Conservation (phyloP, 64 coral and sea anemone genomes). For the Montipora capricornis region DNA sequence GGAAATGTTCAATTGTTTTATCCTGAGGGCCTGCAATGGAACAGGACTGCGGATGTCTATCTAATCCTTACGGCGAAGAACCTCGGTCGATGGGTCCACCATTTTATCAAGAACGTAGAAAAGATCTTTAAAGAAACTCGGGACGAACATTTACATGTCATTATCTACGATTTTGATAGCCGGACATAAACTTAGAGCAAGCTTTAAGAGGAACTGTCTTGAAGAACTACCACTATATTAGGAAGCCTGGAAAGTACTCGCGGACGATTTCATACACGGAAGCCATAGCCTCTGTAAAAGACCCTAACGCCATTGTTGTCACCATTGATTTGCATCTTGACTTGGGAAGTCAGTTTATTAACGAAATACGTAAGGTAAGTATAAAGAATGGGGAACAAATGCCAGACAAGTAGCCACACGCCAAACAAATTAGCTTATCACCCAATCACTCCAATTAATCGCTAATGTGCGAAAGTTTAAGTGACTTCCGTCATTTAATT, state of each 20-base stretch:
- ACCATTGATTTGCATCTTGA: slow-evolving; percentile 66
- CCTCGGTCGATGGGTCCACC: slow-evolving; percentile 87
- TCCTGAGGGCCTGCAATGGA: slow-evolving; percentile 67
- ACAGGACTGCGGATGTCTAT: slow-evolving; percentile 72
- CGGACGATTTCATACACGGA: slow-evolving; percentile 15
- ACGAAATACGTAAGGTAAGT: slow-evolving; percentile 69
- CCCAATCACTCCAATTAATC: too few relatives aligned
- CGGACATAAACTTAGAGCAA: slow-evolving; percentile 70
- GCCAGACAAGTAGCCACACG: too few relatives aligned
- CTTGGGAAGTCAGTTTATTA: slow-evolving; percentile 32
- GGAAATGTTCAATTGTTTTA: slow-evolving; percentile 49
- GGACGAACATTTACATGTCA: slow-evolving; percentile 71
- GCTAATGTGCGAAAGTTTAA: too few relatives aligned
- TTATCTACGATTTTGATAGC: slow-evolving; percentile 84
- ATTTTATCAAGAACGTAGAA: slow-evolving; percentile 85
- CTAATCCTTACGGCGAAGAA: slow-evolving; percentile 87
- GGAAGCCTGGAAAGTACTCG: neutral
- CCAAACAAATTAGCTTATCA: too few relatives aligned
- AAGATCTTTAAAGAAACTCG: slow-evolving; percentile 54
- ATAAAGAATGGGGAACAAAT: too few relatives aligned
- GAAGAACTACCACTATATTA: slow-evolving; percentile 9
- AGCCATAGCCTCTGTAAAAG: slow-evolving; percentile 14
- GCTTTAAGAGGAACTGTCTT: neutral
- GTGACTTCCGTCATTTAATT: too few relatives aligned
- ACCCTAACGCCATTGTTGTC: slow-evolving; percentile 57